These are phyloP conservation scores for Taphrorychus bicolor DNA, from an alignment of 2,888 invertebrate species.

Conservation along the genomic window DNA sequence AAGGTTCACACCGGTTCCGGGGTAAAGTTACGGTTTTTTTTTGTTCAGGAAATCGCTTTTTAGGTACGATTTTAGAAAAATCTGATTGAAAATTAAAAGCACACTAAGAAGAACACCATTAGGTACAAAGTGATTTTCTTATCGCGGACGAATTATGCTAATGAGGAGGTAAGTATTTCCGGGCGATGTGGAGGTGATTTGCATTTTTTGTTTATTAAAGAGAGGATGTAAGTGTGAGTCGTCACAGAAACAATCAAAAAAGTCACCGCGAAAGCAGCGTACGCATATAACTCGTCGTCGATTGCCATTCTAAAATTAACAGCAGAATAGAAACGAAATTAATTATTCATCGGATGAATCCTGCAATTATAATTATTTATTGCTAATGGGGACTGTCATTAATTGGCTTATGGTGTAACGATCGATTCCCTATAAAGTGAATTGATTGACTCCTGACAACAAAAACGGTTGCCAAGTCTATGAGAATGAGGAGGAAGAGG, in stretches of 20 bases:
- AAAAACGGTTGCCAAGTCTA: too few relatives aligned
- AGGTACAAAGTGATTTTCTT: too few relatives aligned
- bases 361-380: not conserved
- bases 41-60: too few relatives aligned
- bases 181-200: slow-evolving; percentile 5
- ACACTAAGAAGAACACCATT: not conserved
- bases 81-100: not conserved
- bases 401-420: too few relatives aligned
- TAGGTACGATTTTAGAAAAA: too few relatives aligned
- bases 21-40: slow-evolving; percentile 7
- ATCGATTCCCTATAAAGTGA: too few relatives aligned
- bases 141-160: not conserved
- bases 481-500: too few relatives aligned
- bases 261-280: too few relatives aligned
- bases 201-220: slow-evolving; percentile 22
- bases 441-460: too few relatives aligned
- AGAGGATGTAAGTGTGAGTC: slow-evolving; percentile 7
- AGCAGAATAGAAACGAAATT: not conserved
- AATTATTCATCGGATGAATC: not conserved
- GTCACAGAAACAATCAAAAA: not conserved
- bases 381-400: too few relatives aligned
- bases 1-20: slow-evolving; percentile 11
- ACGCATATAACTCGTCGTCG: too few relatives aligned
- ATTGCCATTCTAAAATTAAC: too few relatives aligned
- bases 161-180: slow-evolving; percentile 6